Percentiles rank a stretch among this genome's conserved stretches.
These are phyloP conservation scores for Meloe dianella DNA, from an alignment of 2,888 invertebrate genomes.

Conservation along the genomic window DNA sequence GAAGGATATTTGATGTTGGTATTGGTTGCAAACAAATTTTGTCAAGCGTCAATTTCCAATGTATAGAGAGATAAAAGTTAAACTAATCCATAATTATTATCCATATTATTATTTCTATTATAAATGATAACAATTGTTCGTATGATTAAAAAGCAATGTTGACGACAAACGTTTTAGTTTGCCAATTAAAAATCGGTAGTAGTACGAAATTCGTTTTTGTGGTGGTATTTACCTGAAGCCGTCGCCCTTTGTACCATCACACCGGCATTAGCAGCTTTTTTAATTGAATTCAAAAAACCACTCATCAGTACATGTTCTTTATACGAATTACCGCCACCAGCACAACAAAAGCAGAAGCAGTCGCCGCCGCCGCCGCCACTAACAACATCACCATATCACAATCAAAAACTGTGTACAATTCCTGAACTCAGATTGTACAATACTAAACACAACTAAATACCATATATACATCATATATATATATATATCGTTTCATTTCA, in stretches of 20 bases:
- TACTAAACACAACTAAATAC: background rate
- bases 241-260: conserved; percentile 30
- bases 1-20: background rate
- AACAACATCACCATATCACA: background rate
- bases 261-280: conserved; percentile 50
- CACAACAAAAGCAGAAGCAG: too few species aligned
- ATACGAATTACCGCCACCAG: conserved; percentile 24
- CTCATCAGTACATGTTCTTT: conserved; percentile 54
- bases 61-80: too few species aligned
- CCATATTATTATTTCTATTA: too few species aligned
- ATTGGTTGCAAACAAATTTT: background rate
- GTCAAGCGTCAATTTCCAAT: too few species aligned
- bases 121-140: too few species aligned
- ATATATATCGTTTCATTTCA: background rate
- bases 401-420: conserved; percentile 7
- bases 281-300: conserved; percentile 58
- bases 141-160: too few species aligned
- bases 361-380: background rate
- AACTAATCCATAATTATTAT: too few species aligned
- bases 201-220: too few species aligned
- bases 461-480: background rate
- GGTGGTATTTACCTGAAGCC: conserved; percentile 14
- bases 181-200: too few species aligned
- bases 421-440: background rate
- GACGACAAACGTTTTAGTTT: too few species aligned